Evolutionary conservation across 1,140 invertebrate species (phyloP), one percentile per base, ranked within the genome.

Genomic region (Monochamus saltuarius): DNA sequence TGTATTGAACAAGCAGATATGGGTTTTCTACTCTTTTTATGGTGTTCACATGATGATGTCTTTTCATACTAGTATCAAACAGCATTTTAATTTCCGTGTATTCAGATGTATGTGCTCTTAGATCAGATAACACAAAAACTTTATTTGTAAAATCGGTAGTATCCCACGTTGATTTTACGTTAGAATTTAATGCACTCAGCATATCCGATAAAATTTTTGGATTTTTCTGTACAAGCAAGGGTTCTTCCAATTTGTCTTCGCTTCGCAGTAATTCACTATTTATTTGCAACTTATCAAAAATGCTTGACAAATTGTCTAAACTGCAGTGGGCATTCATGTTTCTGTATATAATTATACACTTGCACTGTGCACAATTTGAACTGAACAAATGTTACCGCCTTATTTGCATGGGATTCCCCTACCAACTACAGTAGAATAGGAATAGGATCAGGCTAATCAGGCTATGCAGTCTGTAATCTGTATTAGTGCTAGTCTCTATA

Each of bases 21-120:
- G 49, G 49, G 36, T 51, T 51, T 35, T 51, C 11, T n/a, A 51
- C n/a, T 35, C 34, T 51, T 43, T 43, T 14, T 16, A 43, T 43
- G 10, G 10, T 29, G 6, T 6, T 8, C 9, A 43, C 17, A 43
- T 9, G 10, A 13, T 43, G 1, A 43, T 2, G 4, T 16, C 0
- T 9, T 16, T 2, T 14, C 13, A 17, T 16, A 6, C 9, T 4
- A 43, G 9, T 16, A 9, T 43, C 17, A 17, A 43, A 43, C 17
- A 14, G 9, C 17, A 14, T 43, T n/a, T 43, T 17, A n/a, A 43
- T 17, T 43, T 8, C 3, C 14, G 2, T 2, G 17, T 43, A 43
- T 43, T 43, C 42, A 14, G 6, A 8, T 16, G 42, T 16, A 43
- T 43, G 0, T 17, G 7, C 7, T 17, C 8, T 9, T 43, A 43